Conservation (phyloP, 2,113 vertebrate species). For the Trichomycterus rosablanca region DNA sequence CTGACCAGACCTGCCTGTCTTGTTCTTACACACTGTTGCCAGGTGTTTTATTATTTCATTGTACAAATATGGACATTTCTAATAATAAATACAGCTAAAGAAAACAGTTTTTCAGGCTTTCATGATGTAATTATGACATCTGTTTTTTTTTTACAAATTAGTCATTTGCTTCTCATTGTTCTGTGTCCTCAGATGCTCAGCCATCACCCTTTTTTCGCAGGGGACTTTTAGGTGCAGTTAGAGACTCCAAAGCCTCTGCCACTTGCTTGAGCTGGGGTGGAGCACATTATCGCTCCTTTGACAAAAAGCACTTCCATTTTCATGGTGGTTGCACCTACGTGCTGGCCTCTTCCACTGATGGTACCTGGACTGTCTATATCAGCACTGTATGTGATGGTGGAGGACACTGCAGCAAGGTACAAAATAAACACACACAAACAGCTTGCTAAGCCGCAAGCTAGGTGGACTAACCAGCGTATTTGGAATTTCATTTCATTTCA, state of each 20-base stretch:
- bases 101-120: too few relatives aligned
- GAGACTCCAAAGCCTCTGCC: conserved; percentile 56
- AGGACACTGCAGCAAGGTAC: conserved; percentile 70
- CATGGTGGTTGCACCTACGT: conserved; percentile 76
- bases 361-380: conserved; percentile 77
- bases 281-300: conserved; percentile 80
- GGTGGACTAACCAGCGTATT: too few relatives aligned
- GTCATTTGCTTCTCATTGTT: neutral
- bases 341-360: conserved; percentile 70
- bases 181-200: conserved; percentile 50
- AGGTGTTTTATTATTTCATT: conserved; percentile 46
- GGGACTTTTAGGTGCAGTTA: conserved; percentile 53
- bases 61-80: neutral
- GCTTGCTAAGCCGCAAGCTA: too few relatives aligned
- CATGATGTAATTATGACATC: too few relatives aligned
- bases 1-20: conserved; percentile 68
- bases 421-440: neutral
- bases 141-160: too few relatives aligned
- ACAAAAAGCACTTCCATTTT: conserved; percentile 79
- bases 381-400: conserved; percentile 51
- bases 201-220: conserved; percentile 58
- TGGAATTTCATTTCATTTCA: too few relatives aligned
- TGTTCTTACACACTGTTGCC: conserved; percentile 70
- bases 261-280: conserved; percentile 80
- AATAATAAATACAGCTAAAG: too few relatives aligned